Evolutionary conservation across 2,888 invertebrate genomes (phyloP), one percentile per base, ranked within the genome.

Genomic region (Buathra laborator): DNA sequence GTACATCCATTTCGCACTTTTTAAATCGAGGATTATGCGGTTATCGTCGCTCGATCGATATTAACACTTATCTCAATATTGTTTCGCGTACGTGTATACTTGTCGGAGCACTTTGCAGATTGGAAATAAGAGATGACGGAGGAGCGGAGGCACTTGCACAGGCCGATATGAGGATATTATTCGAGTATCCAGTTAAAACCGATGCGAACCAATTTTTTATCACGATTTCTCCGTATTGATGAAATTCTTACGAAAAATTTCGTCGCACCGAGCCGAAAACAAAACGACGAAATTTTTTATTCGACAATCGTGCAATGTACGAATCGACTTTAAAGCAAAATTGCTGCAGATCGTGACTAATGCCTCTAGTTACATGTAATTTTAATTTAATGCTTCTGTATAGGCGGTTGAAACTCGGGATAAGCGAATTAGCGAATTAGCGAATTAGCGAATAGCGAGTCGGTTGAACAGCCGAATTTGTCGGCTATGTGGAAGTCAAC

Each of bases 31-130:
- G 9, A 56, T 56, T 14, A 29, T 48, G 1, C 7, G 24, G 12
- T n/a, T 12, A 43, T 53, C 56, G 29, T 5, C 3, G 12, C 56
- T 59, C 29, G 24, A 29, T 19, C 56, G 56, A 56, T 24, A 24
- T 9, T 24, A 24, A 68, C 2, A 51, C 51, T 70, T 51, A 51
- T 51, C 37, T 5, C 10, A 70, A 32, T 70, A 29, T 32, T 37
- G 51, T 10, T 32, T 29, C 29, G 16, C 16, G 19, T 29, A 71
- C 32, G 12, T n/a, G 12, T 37, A 71, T 37, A 71, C 14, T 19
- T 43, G 19, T 37, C 7, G 12, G 37, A 16, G 37, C 71, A 71
- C 53, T 56, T 56, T 56, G 53, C 14, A 43, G 43, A 71, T 71
- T 56, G n/a, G 43, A 71, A 71, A 56, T 43, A 37, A 29, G 29